Conservation (phyloP, 1,140 invertebrate species). For the Physella acuta region DNA sequence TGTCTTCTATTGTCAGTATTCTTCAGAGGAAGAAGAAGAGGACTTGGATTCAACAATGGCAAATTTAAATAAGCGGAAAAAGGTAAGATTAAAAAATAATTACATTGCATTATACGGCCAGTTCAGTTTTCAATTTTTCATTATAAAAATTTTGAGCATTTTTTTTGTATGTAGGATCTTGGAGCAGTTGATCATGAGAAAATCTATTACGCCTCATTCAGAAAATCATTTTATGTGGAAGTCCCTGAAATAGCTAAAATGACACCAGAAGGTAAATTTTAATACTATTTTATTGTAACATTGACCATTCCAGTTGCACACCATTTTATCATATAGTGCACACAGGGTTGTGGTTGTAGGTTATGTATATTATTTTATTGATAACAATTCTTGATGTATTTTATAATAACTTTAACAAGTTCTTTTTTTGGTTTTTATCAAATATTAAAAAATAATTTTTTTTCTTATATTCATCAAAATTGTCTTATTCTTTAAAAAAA, state of each 20-base stretch:
- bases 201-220: conserved; percentile 79
- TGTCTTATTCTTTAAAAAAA: background rate
- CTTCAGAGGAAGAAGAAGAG: conserved; percentile 91
- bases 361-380: background rate
- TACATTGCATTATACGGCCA: no score
- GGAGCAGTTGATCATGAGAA: conserved; percentile 65
- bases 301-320: background rate
- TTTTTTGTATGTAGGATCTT: conserved; percentile 50
- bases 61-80: conserved; percentile 68
- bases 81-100: conserved; percentile 40
- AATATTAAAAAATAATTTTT: conserved; percentile 3
- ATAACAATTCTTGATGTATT: background rate
- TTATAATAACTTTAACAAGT: background rate
- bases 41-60: conserved; percentile 89
- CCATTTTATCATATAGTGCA: background rate
- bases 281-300: background rate
- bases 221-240: conserved; percentile 97
- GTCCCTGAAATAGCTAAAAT: conserved; percentile 86
- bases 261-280: conserved; percentile 71
- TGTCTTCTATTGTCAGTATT: conserved; percentile 69
- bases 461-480: conserved; percentile 2
- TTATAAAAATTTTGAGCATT: no score
- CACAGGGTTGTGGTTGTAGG: background rate
- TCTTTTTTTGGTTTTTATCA: background rate
- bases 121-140: no score